Percentiles rank a stretch among this genome's conserved stretches.
Conservation (phyloP, 1,140 invertebrate species). For the Hyles euphorbiae region DNA sequence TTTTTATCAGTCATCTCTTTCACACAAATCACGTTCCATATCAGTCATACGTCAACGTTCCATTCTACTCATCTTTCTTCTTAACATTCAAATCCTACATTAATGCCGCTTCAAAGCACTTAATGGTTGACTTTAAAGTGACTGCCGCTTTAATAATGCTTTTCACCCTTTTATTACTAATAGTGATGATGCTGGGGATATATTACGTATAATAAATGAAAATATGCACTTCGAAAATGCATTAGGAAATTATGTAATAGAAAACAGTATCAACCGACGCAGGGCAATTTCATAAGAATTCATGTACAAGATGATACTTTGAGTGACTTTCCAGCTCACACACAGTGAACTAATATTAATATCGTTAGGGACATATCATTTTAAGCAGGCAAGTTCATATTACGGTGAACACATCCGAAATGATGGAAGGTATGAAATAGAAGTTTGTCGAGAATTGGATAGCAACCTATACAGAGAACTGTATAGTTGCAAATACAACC, state of each 20-base stretch:
- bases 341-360: conserved; percentile 15
- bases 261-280: conserved; percentile 13
- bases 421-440: conserved; percentile 17
- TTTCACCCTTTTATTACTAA: too few species aligned
- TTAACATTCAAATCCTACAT: too few species aligned
- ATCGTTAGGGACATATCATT: conserved; percentile 18
- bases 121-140: too few species aligned
- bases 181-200: too few species aligned
- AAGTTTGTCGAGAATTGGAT: conserved; percentile 10
- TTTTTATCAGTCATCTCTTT: too few species aligned
- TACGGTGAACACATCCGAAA: conserved; percentile 19
- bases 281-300: conserved; percentile 11
- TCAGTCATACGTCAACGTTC: too few species aligned
- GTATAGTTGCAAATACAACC: too few species aligned
- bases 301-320: conserved; percentile 10
- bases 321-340: conserved; percentile 15
- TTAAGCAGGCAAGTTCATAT: conserved; percentile 23
- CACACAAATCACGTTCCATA: too few species aligned
- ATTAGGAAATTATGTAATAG: conserved; percentile 11
- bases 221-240: conserved; percentile 7
- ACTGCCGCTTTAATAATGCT: too few species aligned
- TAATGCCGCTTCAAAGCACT: too few species aligned
- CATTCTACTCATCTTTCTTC: too few species aligned
- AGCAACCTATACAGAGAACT: neutral
- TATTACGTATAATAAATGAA: neutral